A percentile compares a stretch with the other conserved stretches of the same genome.
phyloP scores from a whole-genome alignment of 2,113 vertebrate species.

The Rhea americana region DNA sequence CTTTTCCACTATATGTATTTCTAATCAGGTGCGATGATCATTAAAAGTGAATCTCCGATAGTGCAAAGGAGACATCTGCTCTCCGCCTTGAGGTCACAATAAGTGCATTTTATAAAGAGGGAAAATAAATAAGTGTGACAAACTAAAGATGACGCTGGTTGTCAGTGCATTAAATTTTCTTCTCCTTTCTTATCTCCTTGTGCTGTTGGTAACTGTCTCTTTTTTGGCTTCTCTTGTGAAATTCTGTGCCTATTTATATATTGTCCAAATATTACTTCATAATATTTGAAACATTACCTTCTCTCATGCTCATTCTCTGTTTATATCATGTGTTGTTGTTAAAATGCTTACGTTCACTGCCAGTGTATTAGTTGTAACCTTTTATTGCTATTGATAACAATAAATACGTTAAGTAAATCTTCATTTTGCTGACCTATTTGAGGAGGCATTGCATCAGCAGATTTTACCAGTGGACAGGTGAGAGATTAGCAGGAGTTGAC shows the following conservation, averaged over 20 bases:
- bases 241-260: slow-evolving; percentile 25
- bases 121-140: not conserved
- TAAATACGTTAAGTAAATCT: slow-evolving; percentile 84
- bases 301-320: slow-evolving; percentile 18
- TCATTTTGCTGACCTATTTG: slow-evolving; percentile 81
- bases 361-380: slow-evolving; percentile 70
- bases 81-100: not conserved
- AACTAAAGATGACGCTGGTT: not conserved
- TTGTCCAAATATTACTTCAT: slow-evolving; percentile 35
- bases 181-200: not conserved
- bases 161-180: not conserved
- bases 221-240: not conserved
- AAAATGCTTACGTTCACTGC: slow-evolving; percentile 75
- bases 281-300: slow-evolving; percentile 42
- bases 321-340: slow-evolving; percentile 59
- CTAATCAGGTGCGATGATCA: not conserved
- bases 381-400: slow-evolving; percentile 81
- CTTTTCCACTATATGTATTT: not conserved
- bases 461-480: slow-evolving; percentile 74
- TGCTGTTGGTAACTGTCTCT: not conserved
- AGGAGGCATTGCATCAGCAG: slow-evolving; percentile 76
- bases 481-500: slow-evolving; percentile 73
- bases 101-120: not conserved
- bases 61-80: not conserved
- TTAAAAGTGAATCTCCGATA: not conserved